phyloP scores from a whole-genome alignment of 64 coral and sea anemone genomes.

The Acropora tenuis region DNA sequence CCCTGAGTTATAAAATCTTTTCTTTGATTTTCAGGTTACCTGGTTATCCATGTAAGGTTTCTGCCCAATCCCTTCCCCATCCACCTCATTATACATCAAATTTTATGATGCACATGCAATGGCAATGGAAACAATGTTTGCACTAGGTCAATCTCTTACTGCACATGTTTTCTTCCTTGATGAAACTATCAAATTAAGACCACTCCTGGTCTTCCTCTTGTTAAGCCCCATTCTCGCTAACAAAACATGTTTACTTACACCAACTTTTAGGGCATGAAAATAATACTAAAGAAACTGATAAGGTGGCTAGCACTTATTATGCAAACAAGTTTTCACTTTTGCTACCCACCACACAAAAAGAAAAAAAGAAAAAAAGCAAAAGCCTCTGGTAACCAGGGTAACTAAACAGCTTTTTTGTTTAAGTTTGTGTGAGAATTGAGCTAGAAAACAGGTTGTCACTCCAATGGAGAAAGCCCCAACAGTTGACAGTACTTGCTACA shows the following conservation, averaged over 20 bases:
- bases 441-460: conserved; percentile 5
- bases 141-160: neutral
- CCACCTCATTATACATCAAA: no score
- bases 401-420: neutral
- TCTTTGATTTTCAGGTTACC: conserved; percentile 1
- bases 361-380: conserved; percentile 8
- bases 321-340: conserved; percentile 18
- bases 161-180: neutral
- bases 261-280: neutral
- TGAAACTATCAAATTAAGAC: neutral
- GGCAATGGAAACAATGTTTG: no score
- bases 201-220: neutral
- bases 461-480: conserved; percentile 6
- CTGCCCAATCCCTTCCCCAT: neutral
- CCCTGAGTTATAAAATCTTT: neutral
- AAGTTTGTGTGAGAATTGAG: conserved; percentile 9
- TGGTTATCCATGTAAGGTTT: neutral
- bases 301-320: neutral
- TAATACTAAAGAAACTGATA: neutral
- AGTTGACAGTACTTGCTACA: conserved; percentile 57
- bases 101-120: no score
- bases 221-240: neutral
- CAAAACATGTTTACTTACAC: neutral
- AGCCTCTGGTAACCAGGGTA: conserved; percentile 5
- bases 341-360: neutral